phyloP scores from a whole-genome alignment of 2,888 invertebrate genomes.

The Strigamia transsilvanica region DNA sequence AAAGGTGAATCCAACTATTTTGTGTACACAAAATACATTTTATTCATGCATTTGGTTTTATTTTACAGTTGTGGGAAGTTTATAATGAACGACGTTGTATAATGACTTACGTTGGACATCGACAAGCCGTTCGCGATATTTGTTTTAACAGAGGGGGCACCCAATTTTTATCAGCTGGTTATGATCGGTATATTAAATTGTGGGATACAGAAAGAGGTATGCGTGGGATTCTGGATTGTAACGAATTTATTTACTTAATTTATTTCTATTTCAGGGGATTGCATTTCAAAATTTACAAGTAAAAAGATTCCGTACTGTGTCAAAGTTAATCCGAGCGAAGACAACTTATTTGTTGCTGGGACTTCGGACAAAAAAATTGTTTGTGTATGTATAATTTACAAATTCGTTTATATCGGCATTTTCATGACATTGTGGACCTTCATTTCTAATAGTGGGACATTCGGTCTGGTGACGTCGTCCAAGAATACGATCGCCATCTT shows the following conservation, averaged over 20 bases:
- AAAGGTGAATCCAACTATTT: constrained; percentile 71
- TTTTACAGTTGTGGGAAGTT: constrained; percentile 89
- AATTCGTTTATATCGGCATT: too few species aligned
- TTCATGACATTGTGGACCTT: not conserved
- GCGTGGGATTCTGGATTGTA: constrained; percentile 65
- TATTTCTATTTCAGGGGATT: constrained; percentile 64
- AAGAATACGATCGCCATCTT: constrained; percentile 98
- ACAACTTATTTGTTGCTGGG: constrained; percentile 97
- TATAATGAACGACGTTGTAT: constrained; percentile 93
- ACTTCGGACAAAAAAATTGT: constrained; percentile 99
- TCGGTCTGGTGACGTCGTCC: constrained; percentile 91
- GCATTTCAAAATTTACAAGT: constrained; percentile 80
- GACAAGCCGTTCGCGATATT: constrained; percentile 95
- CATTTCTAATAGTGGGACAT: constrained; percentile 91
- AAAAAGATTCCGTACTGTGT: constrained; percentile 97
- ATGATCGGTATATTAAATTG: constrained; percentile 95
- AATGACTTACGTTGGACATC: constrained; percentile 93
- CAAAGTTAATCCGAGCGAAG: constrained; percentile 96
- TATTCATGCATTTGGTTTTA: not conserved
- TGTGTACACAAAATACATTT: not conserved
- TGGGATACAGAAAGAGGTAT: constrained; percentile 98
- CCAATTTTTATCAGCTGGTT: constrained; percentile 91
- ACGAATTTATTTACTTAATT: not conserved
- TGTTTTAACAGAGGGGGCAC: constrained; percentile 94
- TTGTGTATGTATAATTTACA: constrained; percentile 73